Percentiles rank a stretch among this genome's conserved stretches.
phyloP scores from a whole-genome alignment of 1,140 invertebrate genomes.

The Oedothorax gibbosus region DNA sequence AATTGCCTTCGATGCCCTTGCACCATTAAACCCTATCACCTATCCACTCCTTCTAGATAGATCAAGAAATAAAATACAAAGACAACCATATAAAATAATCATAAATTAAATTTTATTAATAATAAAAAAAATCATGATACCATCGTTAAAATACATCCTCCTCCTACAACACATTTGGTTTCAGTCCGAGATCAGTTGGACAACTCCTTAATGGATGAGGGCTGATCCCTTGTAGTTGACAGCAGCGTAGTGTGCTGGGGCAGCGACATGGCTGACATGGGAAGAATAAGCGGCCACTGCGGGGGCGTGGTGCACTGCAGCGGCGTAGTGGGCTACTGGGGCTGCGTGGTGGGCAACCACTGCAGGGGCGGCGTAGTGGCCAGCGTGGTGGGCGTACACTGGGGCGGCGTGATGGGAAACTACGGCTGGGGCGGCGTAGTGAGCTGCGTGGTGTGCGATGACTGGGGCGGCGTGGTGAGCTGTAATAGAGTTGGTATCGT shows the following conservation, averaged over 20 bases:
- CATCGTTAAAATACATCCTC: too few species aligned
- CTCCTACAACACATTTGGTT: neutral
- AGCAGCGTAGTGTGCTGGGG: slow-evolving; percentile 10
- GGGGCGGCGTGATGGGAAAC: slow-evolving; percentile 9
- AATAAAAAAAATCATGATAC: too few species aligned
- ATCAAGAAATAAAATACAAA: too few species aligned
- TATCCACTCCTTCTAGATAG: too few species aligned
- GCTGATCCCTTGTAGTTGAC: slow-evolving; percentile 26
- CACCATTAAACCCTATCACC: too few species aligned
- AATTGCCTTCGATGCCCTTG: too few species aligned
- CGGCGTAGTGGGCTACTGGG: neutral
- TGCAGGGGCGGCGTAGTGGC: neutral
- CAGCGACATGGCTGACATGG: neutral
- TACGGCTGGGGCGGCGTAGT: neutral
- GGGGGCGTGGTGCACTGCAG: neutral
- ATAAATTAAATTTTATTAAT: too few species aligned
- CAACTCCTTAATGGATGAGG: neutral
- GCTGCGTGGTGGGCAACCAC: slow-evolving; percentile 3
- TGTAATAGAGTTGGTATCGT: neutral
- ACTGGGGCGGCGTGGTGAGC: neutral
- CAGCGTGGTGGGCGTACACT: neutral
- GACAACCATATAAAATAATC: too few species aligned
- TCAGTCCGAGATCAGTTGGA: neutral
- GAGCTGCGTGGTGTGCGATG: neutral
- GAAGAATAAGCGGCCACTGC: neutral